A percentile compares a stretch with the other conserved stretches of the same genome.
Conservation (phyloP, 1,140 invertebrate species). For the Drosophila littoralis region DNA sequence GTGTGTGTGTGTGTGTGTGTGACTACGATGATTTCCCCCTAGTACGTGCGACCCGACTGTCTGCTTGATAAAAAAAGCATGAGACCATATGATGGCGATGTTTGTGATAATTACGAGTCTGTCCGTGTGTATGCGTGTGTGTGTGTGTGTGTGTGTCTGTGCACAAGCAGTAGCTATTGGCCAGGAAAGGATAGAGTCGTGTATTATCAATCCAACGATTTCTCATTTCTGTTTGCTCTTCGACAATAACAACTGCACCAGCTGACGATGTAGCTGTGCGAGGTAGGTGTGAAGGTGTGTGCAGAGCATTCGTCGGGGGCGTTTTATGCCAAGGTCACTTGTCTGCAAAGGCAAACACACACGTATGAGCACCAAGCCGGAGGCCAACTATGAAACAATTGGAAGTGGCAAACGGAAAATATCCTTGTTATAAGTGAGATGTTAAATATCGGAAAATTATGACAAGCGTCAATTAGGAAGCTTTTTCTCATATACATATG, state of each 20-base stretch:
- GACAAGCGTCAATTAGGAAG: background rate
- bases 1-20: conserved; percentile 59
- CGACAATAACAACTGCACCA: conserved; percentile 11
- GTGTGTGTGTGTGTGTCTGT: background rate
- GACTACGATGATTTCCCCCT: conserved; percentile 35
- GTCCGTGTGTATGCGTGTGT: conserved; percentile 9
- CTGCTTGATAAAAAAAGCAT: conserved; percentile 53
- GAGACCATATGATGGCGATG: conserved; percentile 41
- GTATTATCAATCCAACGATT: conserved; percentile 26
- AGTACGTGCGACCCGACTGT: conserved; percentile 7
- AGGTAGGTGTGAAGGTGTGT: conserved; percentile 14
- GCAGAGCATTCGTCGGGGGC: conserved; percentile 25
- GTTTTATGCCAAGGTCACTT: conserved; percentile 52
- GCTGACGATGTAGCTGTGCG: conserved; percentile 6
- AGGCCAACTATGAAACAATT: background rate
- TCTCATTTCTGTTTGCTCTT: conserved; percentile 17
- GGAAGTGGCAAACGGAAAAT: background rate
- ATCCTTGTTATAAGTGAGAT: background rate
- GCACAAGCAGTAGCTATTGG: background rate
- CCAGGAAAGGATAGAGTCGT: background rate
- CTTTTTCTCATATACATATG: background rate
- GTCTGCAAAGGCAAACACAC: conserved; percentile 40
- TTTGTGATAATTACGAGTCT: conserved; percentile 63
- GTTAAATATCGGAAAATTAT: background rate
- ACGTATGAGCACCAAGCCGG: conserved; percentile 10